Base-by-base conservation (phyloP, 2,797 vertebrate genomes). In the Novumbra hubbsi region DNA sequence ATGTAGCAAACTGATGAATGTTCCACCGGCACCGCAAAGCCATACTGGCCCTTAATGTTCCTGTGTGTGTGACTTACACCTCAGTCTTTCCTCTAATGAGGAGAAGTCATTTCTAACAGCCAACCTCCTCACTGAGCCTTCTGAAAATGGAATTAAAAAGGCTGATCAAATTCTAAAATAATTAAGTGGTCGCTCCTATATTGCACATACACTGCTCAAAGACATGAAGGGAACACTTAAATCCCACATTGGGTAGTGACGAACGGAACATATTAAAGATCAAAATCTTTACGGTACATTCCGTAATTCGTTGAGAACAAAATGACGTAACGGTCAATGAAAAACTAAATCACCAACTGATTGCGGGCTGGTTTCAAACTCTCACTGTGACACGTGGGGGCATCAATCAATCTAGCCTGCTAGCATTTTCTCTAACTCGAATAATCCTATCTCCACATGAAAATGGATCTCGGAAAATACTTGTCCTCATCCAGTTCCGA, bases 1-100 rank as follows among this genome's bases (percentile, higher is more conserved):
- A 80, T 80, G 77, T 90, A 88, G 88, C 75, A 76, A 83, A 79
- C 85, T 17, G 76, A 82, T 89, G 89, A 88, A 90, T 86, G 92
- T 94, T 95, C 95, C 93, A 89, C 60, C 30, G 71, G 67, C 19
- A 14, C 70, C 45, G 90, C 94, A 93, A 94, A 88, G 77, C 75
- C 81, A 72, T 75, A 85, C 80, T 55, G 76, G 48, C 14, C 84
- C 85, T 86, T 82, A 48, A 55, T 34, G 62, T 70, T 52, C 28
- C 41, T 72, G 70, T 45, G 7, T 65, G 21, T n/a, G 68, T 45
- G 57, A 77, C 82, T 81, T 62, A 85, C 77, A 80, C 76, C 91
- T 87, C 87, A 91, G 82, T 84, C 83, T 90, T 94, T 94, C 88
- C 91, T 80, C 80, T 84, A 14, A 75, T 79, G 77, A 83, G 38